phyloP scores from a whole-genome alignment of 2,888 invertebrate species.

The Nomada flava region DNA sequence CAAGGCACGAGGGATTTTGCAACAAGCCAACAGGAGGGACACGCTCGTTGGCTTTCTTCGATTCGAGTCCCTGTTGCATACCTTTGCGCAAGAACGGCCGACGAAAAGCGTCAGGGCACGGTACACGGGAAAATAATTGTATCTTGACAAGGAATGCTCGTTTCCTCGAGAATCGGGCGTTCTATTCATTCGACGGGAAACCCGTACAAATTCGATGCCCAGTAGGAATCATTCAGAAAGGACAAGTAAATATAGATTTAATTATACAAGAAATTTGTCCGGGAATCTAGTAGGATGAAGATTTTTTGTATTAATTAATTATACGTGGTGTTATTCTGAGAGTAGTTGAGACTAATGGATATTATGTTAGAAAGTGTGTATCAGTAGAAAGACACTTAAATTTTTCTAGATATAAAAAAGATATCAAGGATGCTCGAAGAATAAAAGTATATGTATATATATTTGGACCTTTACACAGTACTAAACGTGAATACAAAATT shows the following conservation, averaged over 20 bases:
- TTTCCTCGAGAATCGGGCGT: neutral
- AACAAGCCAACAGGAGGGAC: conserved; percentile 53
- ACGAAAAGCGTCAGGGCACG: conserved; percentile 32
- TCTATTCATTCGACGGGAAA: neutral
- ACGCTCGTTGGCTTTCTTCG: conserved; percentile 42
- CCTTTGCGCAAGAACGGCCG: conserved; percentile 49
- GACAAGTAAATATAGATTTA: no score
- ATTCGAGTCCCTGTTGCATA: conserved; percentile 28
- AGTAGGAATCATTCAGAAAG: no score
- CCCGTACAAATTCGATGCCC: neutral
- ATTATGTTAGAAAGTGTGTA: no score
- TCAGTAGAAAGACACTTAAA: no score
- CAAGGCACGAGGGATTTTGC: conserved; percentile 74
- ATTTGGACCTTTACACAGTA: neutral
- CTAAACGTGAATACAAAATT: neutral
- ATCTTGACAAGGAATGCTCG: neutral
- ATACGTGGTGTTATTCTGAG: no score
- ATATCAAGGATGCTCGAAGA: no score
- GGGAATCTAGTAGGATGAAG: no score
- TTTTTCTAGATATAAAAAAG: no score
- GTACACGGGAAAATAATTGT: conserved; percentile 23
- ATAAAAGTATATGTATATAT: neutral
- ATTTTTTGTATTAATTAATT: no score
- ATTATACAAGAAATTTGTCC: no score
- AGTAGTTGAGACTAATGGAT: no score